phyloP scores from a whole-genome alignment of 1,140 invertebrate species.

The Nephotettix cincticeps region DNA sequence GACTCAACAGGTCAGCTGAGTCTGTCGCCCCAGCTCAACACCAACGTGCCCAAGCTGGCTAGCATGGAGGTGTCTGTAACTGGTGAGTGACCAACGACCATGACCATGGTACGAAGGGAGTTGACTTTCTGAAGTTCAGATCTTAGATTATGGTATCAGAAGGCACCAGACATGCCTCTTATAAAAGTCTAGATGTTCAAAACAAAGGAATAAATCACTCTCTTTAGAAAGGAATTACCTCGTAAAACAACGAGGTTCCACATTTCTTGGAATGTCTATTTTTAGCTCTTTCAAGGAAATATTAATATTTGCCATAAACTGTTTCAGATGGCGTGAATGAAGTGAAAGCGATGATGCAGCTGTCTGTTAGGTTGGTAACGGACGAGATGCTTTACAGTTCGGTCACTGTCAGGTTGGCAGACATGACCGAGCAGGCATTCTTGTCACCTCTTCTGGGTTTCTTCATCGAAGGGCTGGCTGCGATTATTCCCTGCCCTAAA shows the following conservation, averaged over 20 bases:
- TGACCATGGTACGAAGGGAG: too few relatives aligned
- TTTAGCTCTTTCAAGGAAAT: too few relatives aligned
- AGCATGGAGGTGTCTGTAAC: slow-evolving; percentile 93
- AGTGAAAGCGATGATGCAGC: slow-evolving; percentile 84
- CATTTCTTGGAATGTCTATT: too few relatives aligned
- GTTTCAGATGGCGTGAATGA: slow-evolving; percentile 84
- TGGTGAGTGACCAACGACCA: slow-evolving; percentile 58
- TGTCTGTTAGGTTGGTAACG: slow-evolving; percentile 87
- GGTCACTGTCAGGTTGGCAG: slow-evolving; percentile 88
- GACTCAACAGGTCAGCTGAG: slow-evolving; percentile 80
- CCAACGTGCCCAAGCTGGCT: slow-evolving; percentile 92
- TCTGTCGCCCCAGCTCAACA: slow-evolving; percentile 89
- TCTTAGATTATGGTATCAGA: too few relatives aligned
- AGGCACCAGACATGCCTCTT: too few relatives aligned
- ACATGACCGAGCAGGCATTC: slow-evolving; percentile 92
- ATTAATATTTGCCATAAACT: too few relatives aligned
- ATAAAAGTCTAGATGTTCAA: too few relatives aligned
- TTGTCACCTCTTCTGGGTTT: slow-evolving; percentile 86
- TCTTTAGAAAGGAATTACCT: too few relatives aligned
- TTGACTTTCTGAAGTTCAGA: too few relatives aligned
- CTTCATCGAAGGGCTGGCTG: slow-evolving; percentile 89
- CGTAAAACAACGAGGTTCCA: too few relatives aligned
- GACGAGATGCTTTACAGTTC: slow-evolving; percentile 95
- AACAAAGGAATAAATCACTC: too few relatives aligned
- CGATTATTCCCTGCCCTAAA: slow-evolving; percentile 87